Conservation (phyloP, 2,797 vertebrate genomes). For the Netta rufina region DNA sequence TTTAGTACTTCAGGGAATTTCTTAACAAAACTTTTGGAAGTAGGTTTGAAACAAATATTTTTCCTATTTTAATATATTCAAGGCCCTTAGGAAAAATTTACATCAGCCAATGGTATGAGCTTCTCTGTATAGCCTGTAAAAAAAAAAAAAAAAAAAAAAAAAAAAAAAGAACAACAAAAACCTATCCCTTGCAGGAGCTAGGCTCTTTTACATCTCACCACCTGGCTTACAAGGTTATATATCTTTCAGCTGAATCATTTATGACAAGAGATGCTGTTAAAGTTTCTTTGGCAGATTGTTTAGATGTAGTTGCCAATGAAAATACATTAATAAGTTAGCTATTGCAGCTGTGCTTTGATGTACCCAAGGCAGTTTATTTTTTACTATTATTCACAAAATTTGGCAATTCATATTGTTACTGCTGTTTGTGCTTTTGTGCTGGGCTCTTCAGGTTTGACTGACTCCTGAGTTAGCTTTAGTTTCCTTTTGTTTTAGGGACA, state of each 20-base stretch:
- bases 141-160: neutral
- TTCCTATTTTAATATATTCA: neutral
- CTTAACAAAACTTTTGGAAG: neutral
- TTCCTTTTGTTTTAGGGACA: neutral
- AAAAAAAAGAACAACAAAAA: neutral
- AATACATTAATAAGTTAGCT: slow-evolving; percentile 38
- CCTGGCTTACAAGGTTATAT: slow-evolving; percentile 56
- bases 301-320: slow-evolving; percentile 60
- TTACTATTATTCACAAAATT: slow-evolving; percentile 32
- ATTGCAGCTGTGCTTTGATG: slow-evolving; percentile 48
- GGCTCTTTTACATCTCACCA: slow-evolving; percentile 36
- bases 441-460: neutral
- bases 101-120: neutral
- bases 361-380: slow-evolving; percentile 41
- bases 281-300: slow-evolving; percentile 61
- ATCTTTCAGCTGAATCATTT: slow-evolving; percentile 64
- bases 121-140: neutral
- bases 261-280: slow-evolving; percentile 51
- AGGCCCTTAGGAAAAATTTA: neutral
- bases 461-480: neutral
- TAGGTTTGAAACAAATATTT: neutral
- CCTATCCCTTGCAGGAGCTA: neutral
- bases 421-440: neutral
- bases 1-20: neutral
- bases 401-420: neutral